Conservation (phyloP, 2,113 vertebrate species). For the Pterocles orientalis region DNA sequence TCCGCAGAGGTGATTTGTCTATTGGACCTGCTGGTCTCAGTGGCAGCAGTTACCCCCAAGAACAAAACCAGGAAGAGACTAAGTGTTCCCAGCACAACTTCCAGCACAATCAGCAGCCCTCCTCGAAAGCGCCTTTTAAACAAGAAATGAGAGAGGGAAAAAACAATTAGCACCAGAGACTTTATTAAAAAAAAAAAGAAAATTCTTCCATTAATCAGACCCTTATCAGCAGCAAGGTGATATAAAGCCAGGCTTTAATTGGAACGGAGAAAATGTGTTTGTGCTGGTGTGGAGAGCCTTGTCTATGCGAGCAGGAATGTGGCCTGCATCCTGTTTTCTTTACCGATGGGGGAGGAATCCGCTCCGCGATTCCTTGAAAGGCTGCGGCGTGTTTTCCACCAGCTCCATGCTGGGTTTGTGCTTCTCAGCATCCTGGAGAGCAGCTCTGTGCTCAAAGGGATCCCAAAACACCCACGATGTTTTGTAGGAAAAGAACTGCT, state of each 20-base stretch:
- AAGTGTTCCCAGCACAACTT: conserved; percentile 75
- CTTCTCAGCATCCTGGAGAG: conserved; percentile 27
- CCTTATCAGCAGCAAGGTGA: conserved; percentile 74
- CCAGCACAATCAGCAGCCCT: conserved; percentile 72
- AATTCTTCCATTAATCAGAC: conserved; percentile 75
- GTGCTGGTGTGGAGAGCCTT: conserved; percentile 64
- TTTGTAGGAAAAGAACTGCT: neutral
- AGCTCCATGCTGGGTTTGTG: conserved; percentile 20
- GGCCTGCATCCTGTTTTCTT: conserved; percentile 87
- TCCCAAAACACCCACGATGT: neutral
- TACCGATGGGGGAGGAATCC: conserved; percentile 49
- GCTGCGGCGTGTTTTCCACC: conserved; percentile 14
- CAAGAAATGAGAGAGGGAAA: conserved; percentile 60
- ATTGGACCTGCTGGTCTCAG: neutral
- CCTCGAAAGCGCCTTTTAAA: conserved; percentile 51
- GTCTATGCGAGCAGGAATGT: conserved; percentile 79
- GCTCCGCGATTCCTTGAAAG: conserved; percentile 15
- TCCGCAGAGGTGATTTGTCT: conserved; percentile 29
- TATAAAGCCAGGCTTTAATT: conserved; percentile 75
- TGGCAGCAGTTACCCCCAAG: conserved; percentile 45
- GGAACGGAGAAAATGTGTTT: conserved; percentile 65
- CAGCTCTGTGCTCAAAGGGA: neutral
- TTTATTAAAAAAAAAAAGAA: conserved; percentile 49
- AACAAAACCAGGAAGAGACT: conserved; percentile 87
- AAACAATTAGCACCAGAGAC: conserved; percentile 37